phyloP scores from a whole-genome alignment of 2,888 invertebrate species.

The Ophraella communa region DNA sequence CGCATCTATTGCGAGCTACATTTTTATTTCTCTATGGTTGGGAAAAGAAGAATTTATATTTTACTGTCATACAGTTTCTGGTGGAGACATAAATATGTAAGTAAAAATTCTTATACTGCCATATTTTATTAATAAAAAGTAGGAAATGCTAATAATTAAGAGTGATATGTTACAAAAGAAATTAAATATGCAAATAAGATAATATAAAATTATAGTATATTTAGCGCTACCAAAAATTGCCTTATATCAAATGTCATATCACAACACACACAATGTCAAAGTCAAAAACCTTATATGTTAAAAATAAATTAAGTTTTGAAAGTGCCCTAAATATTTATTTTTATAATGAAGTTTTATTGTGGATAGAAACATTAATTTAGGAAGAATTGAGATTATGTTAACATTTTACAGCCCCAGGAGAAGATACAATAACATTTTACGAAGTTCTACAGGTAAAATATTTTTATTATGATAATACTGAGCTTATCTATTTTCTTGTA shows the following conservation, averaged over 20 bases:
- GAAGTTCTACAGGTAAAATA: conserved; percentile 3
- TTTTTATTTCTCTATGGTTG: too few relatives aligned
- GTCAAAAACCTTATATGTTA: conserved; percentile 5
- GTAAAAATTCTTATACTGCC: too few relatives aligned
- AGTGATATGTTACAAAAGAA: too few relatives aligned
- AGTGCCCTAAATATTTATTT: conserved; percentile 18
- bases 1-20: too few relatives aligned
- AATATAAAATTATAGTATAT: too few relatives aligned
- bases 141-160: too few relatives aligned
- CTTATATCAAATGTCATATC: not conserved
- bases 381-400: conserved; percentile 18
- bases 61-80: too few relatives aligned
- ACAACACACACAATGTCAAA: not conserved
- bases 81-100: too few relatives aligned
- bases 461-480: not conserved
- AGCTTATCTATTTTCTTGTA: too few relatives aligned
- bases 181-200: too few relatives aligned
- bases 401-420: conserved; percentile 3
- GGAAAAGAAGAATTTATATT: too few relatives aligned
- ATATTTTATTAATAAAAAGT: too few relatives aligned
- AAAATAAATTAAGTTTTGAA: not conserved
- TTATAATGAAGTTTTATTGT: conserved; percentile 16
- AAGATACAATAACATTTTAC: conserved; percentile 2
- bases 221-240: not conserved
- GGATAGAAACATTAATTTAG: conserved; percentile 1